Conservation (phyloP, 2,797 vertebrate species). For the Neopelma chrysocephalum region DNA sequence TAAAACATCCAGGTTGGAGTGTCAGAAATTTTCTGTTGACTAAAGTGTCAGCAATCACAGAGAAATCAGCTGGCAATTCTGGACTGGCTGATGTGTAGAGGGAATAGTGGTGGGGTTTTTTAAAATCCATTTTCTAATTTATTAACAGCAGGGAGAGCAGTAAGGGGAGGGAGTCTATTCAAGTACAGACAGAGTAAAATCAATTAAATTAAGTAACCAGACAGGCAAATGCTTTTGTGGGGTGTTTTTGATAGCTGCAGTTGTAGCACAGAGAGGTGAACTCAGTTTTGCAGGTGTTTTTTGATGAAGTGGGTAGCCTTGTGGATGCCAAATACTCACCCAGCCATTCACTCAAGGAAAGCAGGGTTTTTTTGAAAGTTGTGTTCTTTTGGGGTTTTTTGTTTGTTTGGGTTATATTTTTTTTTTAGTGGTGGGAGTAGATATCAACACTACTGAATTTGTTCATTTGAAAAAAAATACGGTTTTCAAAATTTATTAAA, state of each 20-base stretch:
- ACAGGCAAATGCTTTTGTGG: not conserved
- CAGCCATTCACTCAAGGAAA: rapidly evolving
- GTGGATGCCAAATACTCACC: not conserved
- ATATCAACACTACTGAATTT: not conserved
- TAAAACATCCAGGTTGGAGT: not conserved
- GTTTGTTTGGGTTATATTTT: not conserved
- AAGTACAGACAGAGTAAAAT: not conserved
- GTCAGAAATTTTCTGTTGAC: conserved; percentile 19
- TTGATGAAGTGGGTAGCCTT: not conserved
- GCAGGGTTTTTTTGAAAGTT: not conserved
- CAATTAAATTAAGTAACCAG: not conserved
- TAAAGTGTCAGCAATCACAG: not conserved
- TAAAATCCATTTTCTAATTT: conserved; percentile 21
- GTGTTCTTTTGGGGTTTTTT: rapidly evolving
- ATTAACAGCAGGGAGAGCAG: not conserved
- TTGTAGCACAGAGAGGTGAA: not conserved
- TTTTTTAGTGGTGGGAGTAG: not conserved
- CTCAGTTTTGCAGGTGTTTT: not conserved
- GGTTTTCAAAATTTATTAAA: not conserved
- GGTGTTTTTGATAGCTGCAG: not conserved
- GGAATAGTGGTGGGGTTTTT: not conserved
- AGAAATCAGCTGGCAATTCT: not conserved
- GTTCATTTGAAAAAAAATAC: not conserved
- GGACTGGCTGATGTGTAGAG: not conserved
- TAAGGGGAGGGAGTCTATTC: not conserved